Base-by-base conservation (phyloP, 2,113 vertebrate genomes). In the Apteryx mantelli region DNA sequence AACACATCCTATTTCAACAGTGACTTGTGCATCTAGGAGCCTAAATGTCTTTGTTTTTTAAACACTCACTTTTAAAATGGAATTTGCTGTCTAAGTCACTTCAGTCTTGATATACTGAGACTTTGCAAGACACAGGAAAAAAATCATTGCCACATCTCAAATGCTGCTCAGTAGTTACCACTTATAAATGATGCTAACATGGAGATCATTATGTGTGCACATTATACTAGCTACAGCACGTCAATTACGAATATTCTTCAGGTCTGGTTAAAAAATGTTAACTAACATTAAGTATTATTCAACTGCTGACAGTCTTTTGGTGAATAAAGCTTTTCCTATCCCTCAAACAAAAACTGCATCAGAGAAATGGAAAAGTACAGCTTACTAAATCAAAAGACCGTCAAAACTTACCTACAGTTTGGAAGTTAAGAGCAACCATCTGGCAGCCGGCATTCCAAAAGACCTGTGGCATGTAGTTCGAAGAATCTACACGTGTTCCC, bases 381-480 rank as follows among this genome's bases (percentile, higher is more conserved):
- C 26, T 75, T 46, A 38, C 34, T 73, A 69, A 30, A 82, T 2
- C 18, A 42, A 52, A 46, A 7, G 50, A 42, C 9, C 4, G 34
- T 14, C 20, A 56, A 3, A 28, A 93, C 97, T 98, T 91, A 99
- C 99, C 99, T 48, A 99, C 98, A 2, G 99, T 99, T 97, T 99
- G 99, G 97, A 99, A 99, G 98, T 99, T 99, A 60, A 99, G 98
- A 14, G 99, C 99, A 21, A 99, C 99, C 98, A 99, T 98, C 91
- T 99, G 99, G 97, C 99, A 99, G 77, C 99, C 99, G 0, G 99
- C 99, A 1, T 99, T 99, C 99, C 99, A 99, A 95, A 99, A 99
- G 85, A 99, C 98, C 88, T 99, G 99, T 22, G 99, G 99, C 99
- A 99, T 99, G 95, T 99, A 99, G 98, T 99, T 99, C 4, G 99